Percentiles rank a stretch among this genome's conserved stretches.
phyloP scores from a whole-genome alignment of 2,113 vertebrate species.

The Bombycilla garrulus region DNA sequence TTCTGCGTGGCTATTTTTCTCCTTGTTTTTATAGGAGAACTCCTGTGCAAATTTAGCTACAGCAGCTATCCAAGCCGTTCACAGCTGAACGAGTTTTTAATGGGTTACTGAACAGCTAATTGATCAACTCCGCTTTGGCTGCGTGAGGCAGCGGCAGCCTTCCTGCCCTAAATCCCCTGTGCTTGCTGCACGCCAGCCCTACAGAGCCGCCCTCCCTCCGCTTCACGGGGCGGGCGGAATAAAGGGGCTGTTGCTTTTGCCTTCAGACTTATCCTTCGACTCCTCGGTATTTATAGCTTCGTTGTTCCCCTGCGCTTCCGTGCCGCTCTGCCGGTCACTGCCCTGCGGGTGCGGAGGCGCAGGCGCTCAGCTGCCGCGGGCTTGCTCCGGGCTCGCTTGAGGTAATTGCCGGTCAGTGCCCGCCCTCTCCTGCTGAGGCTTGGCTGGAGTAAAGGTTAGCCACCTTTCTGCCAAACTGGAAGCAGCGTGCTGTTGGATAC shows the following conservation, averaged over 20 bases:
- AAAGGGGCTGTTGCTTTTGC: background rate
- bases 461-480: background rate
- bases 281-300: background rate
- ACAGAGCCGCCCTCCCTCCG: background rate
- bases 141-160: background rate
- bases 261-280: background rate
- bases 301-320: background rate
- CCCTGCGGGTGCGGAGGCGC: background rate
- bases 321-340: background rate
- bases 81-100: background rate
- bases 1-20: background rate
- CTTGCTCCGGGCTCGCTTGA: background rate
- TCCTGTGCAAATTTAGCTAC: background rate
- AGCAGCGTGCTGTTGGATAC: background rate
- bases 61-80: background rate
- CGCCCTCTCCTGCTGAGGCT: background rate
- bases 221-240: background rate
- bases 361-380: background rate
- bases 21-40: background rate
- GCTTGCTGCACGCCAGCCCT: background rate
- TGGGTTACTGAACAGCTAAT: background rate
- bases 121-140: background rate
- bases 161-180: background rate
- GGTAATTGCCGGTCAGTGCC: conserved; percentile 57
- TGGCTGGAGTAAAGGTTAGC: background rate